Conservation (phyloP, 2,113 vertebrate species). For the Paramisgurnus dabryanus region DNA sequence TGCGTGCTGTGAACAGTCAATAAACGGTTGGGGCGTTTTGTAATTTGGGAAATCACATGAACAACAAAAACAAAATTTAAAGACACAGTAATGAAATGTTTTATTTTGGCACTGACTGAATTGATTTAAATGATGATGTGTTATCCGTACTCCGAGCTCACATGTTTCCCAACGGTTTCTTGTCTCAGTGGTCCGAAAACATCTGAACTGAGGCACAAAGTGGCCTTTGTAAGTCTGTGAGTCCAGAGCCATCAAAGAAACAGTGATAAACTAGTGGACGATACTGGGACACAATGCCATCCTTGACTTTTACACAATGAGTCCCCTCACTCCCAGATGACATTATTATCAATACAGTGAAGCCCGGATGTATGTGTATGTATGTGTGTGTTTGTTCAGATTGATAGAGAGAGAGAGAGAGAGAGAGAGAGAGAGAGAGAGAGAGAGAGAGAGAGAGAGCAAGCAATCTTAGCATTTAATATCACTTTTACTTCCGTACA, state of each 20-base stretch:
- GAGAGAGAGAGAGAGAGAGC: not conserved
- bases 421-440: constrained; percentile 20
- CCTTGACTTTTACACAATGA: constrained; percentile 34
- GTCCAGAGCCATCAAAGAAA: constrained; percentile 37
- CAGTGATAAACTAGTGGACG: constrained; percentile 44
- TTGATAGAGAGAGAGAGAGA: constrained; percentile 4
- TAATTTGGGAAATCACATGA: not conserved
- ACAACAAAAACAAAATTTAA: too few relatives aligned
- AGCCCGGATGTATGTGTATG: constrained; percentile 1
- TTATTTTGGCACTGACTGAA: constrained; percentile 14
- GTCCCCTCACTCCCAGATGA: not conserved
- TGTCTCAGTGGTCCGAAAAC: not conserved
- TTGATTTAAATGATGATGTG: constrained; percentile 10
- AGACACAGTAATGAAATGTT: not conserved
- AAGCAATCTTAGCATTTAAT: not conserved
- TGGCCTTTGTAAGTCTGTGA: constrained; percentile 38
- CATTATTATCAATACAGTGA: constrained; percentile 32
- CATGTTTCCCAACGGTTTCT: not conserved
- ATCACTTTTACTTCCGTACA: not conserved
- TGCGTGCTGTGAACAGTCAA: not conserved
- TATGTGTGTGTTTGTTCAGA: not conserved
- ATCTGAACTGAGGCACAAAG: constrained; percentile 35
- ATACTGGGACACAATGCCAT: constrained; percentile 40
- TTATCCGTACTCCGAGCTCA: not conserved
- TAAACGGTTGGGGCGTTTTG: not conserved